phyloP scores from a whole-genome alignment of 2,888 invertebrate species.

The Pachliopta kotzebuea region DNA sequence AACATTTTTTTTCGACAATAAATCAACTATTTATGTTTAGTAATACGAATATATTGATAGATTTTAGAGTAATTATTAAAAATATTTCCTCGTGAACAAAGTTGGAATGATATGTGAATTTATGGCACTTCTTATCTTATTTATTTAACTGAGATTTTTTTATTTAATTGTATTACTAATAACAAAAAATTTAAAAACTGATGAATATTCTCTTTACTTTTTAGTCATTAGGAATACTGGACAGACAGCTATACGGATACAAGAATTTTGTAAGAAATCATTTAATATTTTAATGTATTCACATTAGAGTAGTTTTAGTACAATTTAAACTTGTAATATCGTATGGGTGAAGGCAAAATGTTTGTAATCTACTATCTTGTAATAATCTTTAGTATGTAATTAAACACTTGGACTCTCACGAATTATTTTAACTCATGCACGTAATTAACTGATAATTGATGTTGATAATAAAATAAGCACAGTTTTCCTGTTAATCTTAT shows the following conservation, averaged over 20 bases:
- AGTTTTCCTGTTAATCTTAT: conserved; percentile 46
- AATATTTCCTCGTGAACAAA: too few relatives aligned
- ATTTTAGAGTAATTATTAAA: too few relatives aligned
- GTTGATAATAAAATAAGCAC: background rate
- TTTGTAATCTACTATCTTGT: background rate
- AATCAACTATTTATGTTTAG: too few relatives aligned
- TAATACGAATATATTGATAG: too few relatives aligned
- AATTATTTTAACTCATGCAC: background rate
- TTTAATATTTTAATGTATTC: conserved; percentile 5
- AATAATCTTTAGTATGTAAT: background rate
- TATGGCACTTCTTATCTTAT: too few relatives aligned
- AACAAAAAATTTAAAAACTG: too few relatives aligned
- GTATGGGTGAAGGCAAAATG: conserved; percentile 3
- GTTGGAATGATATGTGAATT: too few relatives aligned
- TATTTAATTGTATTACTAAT: too few relatives aligned
- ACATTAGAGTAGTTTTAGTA: conserved; percentile 10
- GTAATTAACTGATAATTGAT: background rate
- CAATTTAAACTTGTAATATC: background rate
- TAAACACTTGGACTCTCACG: conserved; percentile 5
- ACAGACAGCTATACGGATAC: conserved; percentile 9
- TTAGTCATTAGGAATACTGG: conserved; percentile 13
- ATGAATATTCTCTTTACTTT: conserved; percentile 15
- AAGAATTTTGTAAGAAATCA: conserved; percentile 18
- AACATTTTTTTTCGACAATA: too few relatives aligned
- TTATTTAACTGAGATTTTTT: too few relatives aligned